Conservation (phyloP, 1,140 invertebrate species). For the Pseudomyrmex cubaensis region DNA sequence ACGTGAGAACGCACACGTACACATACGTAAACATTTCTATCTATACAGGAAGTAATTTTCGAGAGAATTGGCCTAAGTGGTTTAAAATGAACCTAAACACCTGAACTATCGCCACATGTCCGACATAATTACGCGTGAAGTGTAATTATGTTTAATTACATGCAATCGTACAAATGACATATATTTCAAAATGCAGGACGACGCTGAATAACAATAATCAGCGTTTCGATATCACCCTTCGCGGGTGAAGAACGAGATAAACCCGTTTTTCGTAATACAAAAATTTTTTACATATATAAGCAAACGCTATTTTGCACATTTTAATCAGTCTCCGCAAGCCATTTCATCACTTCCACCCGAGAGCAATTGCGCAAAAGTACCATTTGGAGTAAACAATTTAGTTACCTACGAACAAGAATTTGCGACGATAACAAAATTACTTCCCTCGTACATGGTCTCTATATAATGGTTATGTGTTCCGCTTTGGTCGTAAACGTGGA, state of each 20-base stretch:
- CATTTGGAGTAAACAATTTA: background rate
- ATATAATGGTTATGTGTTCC: too few species aligned
- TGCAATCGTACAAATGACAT: background rate
- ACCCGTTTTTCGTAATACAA: background rate
- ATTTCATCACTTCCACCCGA: too few species aligned
- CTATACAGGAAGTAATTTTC: background rate
- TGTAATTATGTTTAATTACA: constrained; percentile 34
- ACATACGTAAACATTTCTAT: too few species aligned
- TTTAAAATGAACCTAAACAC: constrained; percentile 8
- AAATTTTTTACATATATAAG: background rate
- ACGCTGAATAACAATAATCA: constrained; percentile 7
- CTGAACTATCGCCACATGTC: background rate
- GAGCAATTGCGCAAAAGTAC: background rate
- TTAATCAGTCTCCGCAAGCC: background rate
- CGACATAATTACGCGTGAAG: constrained; percentile 13
- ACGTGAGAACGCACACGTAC: background rate
- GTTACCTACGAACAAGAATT: background rate
- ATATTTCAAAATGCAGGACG: background rate
- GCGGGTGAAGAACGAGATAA: background rate
- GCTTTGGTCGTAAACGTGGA: too few species aligned
- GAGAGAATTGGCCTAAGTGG: background rate
- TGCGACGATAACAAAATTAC: background rate
- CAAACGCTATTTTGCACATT: background rate
- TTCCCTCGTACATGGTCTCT: too few species aligned
- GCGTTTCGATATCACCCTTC: constrained; percentile 6